Evolutionary conservation across 1,140 invertebrate species (phyloP).

Genomic region (Triops longicaudatus): DNA sequence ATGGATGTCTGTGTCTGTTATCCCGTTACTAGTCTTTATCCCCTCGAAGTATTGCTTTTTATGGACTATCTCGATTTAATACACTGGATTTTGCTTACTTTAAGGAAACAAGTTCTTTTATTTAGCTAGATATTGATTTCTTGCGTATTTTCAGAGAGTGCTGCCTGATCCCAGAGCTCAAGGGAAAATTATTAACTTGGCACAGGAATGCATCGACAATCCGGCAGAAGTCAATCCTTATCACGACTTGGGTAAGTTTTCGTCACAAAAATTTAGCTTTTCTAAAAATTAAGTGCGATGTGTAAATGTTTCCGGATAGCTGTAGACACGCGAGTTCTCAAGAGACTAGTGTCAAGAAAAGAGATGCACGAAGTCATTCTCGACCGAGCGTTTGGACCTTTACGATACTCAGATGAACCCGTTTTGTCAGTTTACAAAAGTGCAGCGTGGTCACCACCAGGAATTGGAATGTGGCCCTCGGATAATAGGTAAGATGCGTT

Average conservation of each 20-base stretch:
- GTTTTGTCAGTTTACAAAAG: neutral
- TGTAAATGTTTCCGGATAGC: neutral
- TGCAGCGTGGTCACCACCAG: neutral
- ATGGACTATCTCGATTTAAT: neutral
- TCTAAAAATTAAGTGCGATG: neutral
- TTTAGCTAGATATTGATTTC: neutral
- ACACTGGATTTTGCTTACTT: neutral
- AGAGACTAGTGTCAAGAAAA: neutral
- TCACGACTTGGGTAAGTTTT: neutral
- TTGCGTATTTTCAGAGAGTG: neutral
- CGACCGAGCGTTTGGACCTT: neutral
- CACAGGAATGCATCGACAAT: neutral
- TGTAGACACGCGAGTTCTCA: neutral
- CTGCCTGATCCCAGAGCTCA: neutral
- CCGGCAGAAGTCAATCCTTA: neutral
- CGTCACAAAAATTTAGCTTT: neutral
- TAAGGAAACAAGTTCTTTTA: neutral
- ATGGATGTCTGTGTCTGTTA: conserved; percentile 16
- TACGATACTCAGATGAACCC: neutral
- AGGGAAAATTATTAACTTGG: neutral
- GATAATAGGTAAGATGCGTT: neutral
- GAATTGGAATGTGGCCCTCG: neutral
- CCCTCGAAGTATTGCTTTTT: neutral
- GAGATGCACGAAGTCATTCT: neutral
- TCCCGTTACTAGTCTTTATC: neutral